These are phyloP conservation scores for Neoarius graeffei DNA, from an alignment of 2,113 vertebrate species.

Conservation along the genomic window DNA sequence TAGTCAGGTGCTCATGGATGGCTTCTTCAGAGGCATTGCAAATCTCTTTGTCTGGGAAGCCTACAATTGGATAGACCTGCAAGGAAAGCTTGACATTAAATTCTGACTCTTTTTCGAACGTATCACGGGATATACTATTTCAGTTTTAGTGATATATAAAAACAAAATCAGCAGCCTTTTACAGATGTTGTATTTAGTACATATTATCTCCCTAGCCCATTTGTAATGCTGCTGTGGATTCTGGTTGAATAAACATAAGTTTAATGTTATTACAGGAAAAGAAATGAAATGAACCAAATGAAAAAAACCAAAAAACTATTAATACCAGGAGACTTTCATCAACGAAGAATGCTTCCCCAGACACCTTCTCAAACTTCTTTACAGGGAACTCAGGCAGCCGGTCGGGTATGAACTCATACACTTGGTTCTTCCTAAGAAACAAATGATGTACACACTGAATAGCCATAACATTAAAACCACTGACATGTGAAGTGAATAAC, in stretches of 20 bases:
- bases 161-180: neutral
- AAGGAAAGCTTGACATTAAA: neutral
- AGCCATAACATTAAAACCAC: too few species aligned
- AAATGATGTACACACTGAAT: neutral
- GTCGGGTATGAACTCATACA: conserved; percentile 76
- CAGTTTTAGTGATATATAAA: neutral
- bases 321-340: conserved; percentile 77
- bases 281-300: neutral
- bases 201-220: neutral
- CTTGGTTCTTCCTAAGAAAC: conserved; percentile 76
- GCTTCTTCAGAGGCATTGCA: conserved; percentile 63
- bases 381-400: conserved; percentile 73
- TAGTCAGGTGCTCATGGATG: conserved; percentile 63
- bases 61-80: conserved; percentile 78
- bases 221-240: neutral
- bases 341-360: conserved; percentile 73
- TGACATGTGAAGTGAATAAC: too few species aligned
- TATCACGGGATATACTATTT: neutral
- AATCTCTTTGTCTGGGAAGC: conserved; percentile 75
- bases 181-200: too few species aligned
- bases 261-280: neutral
- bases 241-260: neutral
- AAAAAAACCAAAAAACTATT: too few species aligned
- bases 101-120: neutral
- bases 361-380: conserved; percentile 77